These are phyloP conservation scores for Isichthys henryi DNA, from an alignment of 2,113 vertebrate species.

Conservation along the genomic window DNA sequence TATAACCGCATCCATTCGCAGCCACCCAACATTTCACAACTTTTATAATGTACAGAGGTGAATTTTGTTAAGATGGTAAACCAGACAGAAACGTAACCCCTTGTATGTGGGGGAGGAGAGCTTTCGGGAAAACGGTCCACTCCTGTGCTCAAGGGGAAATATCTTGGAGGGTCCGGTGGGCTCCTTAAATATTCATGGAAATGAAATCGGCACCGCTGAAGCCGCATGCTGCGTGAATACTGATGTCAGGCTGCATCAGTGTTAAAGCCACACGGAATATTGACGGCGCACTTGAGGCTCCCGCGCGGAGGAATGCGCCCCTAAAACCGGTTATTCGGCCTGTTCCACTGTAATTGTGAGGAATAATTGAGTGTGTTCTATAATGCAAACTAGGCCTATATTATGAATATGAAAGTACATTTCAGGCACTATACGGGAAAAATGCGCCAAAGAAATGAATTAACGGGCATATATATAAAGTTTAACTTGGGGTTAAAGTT, in stretches of 20 bases:
- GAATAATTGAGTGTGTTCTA: background rate
- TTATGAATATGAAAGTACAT: background rate
- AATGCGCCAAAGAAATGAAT: background rate
- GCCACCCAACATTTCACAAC: background rate
- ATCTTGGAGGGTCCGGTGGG: background rate
- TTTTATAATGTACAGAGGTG: background rate
- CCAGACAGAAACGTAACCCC: background rate
- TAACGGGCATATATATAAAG: background rate
- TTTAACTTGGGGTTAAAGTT: background rate
- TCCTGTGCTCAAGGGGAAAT: background rate
- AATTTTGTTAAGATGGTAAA: background rate
- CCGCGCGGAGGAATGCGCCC: background rate
- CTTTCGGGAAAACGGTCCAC: background rate
- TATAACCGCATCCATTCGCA: background rate
- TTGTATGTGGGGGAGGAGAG: background rate
- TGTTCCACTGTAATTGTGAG: background rate
- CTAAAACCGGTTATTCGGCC: background rate
- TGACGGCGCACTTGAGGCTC: background rate
- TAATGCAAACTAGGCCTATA: background rate
- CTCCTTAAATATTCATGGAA: conserved; percentile 12
- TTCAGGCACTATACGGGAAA: background rate
- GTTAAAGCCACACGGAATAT: background rate
- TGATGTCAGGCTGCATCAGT: background rate
- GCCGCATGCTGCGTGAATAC: background rate
- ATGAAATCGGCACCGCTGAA: background rate